Evolutionary conservation across 2,888 invertebrate genomes (phyloP).

Genomic region (Dryobota labecula): DNA sequence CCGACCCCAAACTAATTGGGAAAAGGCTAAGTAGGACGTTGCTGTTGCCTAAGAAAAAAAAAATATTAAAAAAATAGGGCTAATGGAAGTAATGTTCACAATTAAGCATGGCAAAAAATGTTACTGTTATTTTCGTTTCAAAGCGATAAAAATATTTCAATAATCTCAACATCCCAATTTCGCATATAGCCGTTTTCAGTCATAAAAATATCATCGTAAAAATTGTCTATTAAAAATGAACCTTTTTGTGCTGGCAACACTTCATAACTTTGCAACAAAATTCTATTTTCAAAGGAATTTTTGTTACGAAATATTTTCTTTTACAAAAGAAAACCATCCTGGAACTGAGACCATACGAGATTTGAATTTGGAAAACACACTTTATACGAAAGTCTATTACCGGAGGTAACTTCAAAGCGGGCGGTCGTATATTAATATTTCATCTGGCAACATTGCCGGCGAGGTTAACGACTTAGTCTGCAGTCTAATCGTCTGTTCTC

Average conservation of each 20-base stretch:
- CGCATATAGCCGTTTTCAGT: constrained; percentile 23
- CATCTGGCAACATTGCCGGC: constrained; percentile 65
- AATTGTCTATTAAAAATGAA: constrained; percentile 32
- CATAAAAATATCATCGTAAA: constrained; percentile 34
- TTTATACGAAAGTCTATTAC: constrained; percentile 67
- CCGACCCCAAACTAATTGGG: too few relatives aligned
- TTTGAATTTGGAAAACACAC: constrained; percentile 65
- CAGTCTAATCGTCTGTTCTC: constrained; percentile 56
- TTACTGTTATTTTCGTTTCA: constrained; percentile 3
- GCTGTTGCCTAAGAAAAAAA: too few relatives aligned
- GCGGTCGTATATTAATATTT: constrained; percentile 70
- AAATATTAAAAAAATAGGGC: background rate
- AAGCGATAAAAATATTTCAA: constrained; percentile 22
- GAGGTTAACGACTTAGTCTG: constrained; percentile 66
- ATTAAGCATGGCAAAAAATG: background rate
- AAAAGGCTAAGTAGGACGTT: too few relatives aligned
- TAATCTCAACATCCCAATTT: constrained; percentile 32
- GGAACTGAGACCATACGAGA: constrained; percentile 52
- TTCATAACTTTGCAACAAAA: constrained; percentile 36
- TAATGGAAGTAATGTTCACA: background rate
- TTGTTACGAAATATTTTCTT: constrained; percentile 21
- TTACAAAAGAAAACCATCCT: constrained; percentile 24
- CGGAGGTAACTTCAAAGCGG: constrained; percentile 68
- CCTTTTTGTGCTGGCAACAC: constrained; percentile 29
- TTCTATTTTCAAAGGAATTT: constrained; percentile 38